Percentiles rank a stretch among this genome's conserved stretches.
Conservation (phyloP, 2,888 invertebrate genomes). For the Troides aeacus region DNA sequence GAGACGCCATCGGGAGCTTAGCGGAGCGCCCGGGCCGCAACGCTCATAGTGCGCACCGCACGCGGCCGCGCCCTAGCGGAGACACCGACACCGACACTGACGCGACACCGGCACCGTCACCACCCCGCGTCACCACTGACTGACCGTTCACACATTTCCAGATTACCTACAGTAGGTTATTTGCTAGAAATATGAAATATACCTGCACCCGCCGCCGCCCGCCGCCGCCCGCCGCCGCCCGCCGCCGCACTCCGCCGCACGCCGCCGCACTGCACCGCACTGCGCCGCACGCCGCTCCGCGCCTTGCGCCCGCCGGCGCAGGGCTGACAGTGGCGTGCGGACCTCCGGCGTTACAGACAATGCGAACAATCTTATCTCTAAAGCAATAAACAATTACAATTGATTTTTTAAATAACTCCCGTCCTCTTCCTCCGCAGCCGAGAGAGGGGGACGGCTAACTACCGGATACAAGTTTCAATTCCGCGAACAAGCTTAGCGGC, state of each 20-base stretch:
- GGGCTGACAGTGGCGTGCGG: neutral
- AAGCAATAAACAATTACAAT: conserved; percentile 18
- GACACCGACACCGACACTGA: neutral
- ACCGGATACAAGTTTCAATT: conserved; percentile 1
- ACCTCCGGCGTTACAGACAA: neutral
- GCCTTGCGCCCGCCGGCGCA: neutral
- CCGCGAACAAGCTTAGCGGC: conserved; percentile 1
- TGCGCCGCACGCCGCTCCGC: neutral
- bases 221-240: too few relatives aligned
- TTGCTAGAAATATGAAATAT: conserved; percentile 17
- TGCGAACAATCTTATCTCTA: conserved; percentile 7
- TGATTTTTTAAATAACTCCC: conserved; percentile 5
- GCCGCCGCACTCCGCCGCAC: too few relatives aligned
- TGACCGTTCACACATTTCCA: neutral
- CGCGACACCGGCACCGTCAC: neutral
- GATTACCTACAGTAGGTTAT: conserved; percentile 16
- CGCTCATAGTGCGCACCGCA: too few relatives aligned
- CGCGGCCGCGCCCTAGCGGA: too few relatives aligned
- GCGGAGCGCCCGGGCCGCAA: too few relatives aligned
- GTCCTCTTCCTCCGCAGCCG: conserved; percentile 3
- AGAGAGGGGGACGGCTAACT: neutral
- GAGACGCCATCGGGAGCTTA: too few relatives aligned
- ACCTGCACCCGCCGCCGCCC: neutral
- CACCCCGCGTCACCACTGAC: too few relatives aligned
- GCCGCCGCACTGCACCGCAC: too few relatives aligned